Evolutionary conservation across 2,797 vertebrate genomes (phyloP), one percentile per base, ranked within the genome.

Genomic region (Enteromius argenteus): DNA sequence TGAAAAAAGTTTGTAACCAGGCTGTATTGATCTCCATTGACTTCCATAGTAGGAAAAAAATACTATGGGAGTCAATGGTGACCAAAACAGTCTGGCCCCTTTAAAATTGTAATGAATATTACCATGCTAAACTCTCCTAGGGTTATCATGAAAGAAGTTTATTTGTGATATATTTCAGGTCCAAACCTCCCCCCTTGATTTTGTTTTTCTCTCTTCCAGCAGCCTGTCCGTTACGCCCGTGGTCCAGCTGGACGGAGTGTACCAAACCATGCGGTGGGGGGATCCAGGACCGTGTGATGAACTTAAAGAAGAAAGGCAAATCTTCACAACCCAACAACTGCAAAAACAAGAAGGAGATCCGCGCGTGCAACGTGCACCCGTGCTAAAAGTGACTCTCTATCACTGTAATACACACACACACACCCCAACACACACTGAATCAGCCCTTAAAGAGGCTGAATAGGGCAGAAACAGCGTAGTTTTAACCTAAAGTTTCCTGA

Each of bases 201-300:
- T 58, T 58, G 60, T 8, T 73, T 14, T 84, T 30, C 13, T 89
- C 78, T 85, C 4, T 53, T 68, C 46, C 82, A 2, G 0, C 75
- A 97, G 97, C 94, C 86, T 99, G 97, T 88, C 95, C 94, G 89
- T 93, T 97, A 95, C 95, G 96, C 80, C 95, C 96, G 0, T 99
- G 98, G 98, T 95, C 94, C 81, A 92, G 91, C 92, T 99, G 98
- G 98, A 96, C 96, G 19, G 96, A 97, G 67, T 99, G 98, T 84
- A 97, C 95, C 91, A 96, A 96, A 35, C 88, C 92, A 0, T 99
- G 98, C 0, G 96, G 95, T 10, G 97, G 97, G 9, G 98, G 98
- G 44, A 96, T 97, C 87, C 97, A 99, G 89, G 96, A 99, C 84
- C 96, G 97, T 35, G 94, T 96, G 88, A 97, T 96, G 96, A 92